Conservation (phyloP, 2,888 invertebrate genomes). For the Diadegma fenestrale region DNA sequence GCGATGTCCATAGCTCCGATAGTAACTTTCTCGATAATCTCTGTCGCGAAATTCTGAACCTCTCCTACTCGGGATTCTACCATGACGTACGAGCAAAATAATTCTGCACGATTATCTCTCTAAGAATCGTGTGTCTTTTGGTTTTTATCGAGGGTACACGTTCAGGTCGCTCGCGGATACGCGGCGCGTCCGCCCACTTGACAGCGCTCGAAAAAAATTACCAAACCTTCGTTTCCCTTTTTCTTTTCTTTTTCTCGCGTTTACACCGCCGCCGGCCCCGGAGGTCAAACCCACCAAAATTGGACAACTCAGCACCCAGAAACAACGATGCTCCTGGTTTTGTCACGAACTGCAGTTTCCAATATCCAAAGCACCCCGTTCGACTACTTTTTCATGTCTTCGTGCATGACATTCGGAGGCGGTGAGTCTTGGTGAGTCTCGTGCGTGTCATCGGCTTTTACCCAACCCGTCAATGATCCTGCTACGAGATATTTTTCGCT, state of each 20-base stretch:
- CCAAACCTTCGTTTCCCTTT: no score
- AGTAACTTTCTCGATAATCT: conserved; percentile 75
- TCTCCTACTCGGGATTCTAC: conserved; percentile 62
- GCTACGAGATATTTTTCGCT: neutral
- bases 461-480: neutral
- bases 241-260: neutral
- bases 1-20: conserved; percentile 73
- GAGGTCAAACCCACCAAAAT: neutral
- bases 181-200: neutral
- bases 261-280: neutral
- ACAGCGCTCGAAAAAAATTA: neutral
- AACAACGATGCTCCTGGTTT: neutral
- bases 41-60: conserved; percentile 74
- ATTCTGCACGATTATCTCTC: neutral
- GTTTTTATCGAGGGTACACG: neutral
- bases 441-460: neutral
- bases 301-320: neutral
- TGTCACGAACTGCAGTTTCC: neutral
- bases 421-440: neutral
- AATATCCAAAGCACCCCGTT: neutral
- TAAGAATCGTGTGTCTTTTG: conserved; percentile 39
- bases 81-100: conserved; percentile 33
- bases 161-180: neutral
- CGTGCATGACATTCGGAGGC: neutral
- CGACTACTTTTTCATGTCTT: neutral